Evolutionary conservation across 2,888 invertebrate genomes (phyloP).

Genomic region (Meiosimyza decipiens): DNA sequence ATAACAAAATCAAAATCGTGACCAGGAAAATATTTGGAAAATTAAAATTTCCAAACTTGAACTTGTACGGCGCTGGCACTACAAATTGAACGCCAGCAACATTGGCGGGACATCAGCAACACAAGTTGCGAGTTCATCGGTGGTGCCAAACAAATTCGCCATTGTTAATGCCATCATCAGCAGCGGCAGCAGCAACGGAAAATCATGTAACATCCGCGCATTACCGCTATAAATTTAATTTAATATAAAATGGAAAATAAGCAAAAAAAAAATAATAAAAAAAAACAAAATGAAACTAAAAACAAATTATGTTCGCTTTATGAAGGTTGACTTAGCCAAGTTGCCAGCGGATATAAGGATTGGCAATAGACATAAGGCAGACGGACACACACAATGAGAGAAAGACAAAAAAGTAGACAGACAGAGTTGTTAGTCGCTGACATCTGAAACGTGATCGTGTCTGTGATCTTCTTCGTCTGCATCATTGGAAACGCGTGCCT

Average conservation of each 20-base stretch:
- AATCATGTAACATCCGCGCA: constrained; percentile 4
- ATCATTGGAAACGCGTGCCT: neutral
- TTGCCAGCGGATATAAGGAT: too few species aligned
- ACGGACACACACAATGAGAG: neutral
- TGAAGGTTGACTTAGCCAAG: too few species aligned
- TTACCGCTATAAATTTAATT: neutral
- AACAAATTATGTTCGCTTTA: too few species aligned
- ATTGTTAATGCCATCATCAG: too few species aligned
- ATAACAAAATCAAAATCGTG: constrained; percentile 5
- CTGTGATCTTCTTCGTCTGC: neutral
- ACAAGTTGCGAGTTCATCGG: neutral
- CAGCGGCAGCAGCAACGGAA: neutral
- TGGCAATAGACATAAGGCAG: neutral
- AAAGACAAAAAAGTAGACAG: neutral
- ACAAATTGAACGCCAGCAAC: neutral
- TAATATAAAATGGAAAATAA: too few species aligned
- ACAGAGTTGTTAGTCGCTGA: constrained; percentile 3
- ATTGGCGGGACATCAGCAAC: neutral
- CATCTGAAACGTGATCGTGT: constrained; percentile 6
- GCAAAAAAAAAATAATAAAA: too few species aligned
- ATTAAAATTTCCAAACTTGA: constrained; percentile 11
- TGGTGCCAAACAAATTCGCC: neutral
- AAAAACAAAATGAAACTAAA: too few species aligned
- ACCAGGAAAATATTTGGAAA: constrained; percentile 2
- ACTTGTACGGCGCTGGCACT: constrained; percentile 3